Evolutionary conservation across 2,797 vertebrate species (phyloP).

Genomic region (Chiloscyllium punctatum): DNA sequence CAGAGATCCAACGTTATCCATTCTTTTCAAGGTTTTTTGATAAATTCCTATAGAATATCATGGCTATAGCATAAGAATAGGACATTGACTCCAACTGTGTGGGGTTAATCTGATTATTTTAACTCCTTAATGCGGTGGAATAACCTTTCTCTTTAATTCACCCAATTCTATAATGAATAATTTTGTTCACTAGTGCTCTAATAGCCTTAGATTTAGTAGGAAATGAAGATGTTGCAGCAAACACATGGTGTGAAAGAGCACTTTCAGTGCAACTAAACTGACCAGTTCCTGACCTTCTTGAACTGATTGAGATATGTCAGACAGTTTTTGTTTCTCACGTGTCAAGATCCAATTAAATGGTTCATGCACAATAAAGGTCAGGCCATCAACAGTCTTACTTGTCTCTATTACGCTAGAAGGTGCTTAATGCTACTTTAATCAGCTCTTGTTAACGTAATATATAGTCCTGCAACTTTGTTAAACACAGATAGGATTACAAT

Average conservation of each 20-base stretch:
- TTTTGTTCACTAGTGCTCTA: background rate
- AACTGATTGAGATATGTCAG: background rate
- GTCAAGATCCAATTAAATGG: constrained; percentile 22
- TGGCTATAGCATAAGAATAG: background rate
- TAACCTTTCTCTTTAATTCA: background rate
- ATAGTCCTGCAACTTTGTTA: background rate
- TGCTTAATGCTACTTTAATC: constrained; percentile 26
- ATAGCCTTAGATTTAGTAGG: background rate
- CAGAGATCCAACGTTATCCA: background rate
- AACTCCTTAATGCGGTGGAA: background rate
- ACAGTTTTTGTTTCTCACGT: background rate
- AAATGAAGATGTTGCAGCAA: background rate
- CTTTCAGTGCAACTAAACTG: background rate
- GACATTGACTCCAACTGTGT: background rate
- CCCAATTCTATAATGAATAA: background rate
- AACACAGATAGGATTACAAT: background rate
- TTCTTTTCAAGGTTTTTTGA: background rate
- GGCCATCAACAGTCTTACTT: background rate
- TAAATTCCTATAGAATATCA: background rate
- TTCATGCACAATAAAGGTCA: constrained; percentile 22
- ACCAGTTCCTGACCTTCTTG: background rate
- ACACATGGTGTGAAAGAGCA: background rate
- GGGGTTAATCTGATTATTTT: background rate
- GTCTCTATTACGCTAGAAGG: background rate
- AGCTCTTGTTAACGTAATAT: constrained; percentile 28